Percentiles rank a stretch among this genome's conserved stretches.
Evolutionary conservation across 2,888 invertebrate genomes (phyloP).

Genomic region (Spisula solida): DNA sequence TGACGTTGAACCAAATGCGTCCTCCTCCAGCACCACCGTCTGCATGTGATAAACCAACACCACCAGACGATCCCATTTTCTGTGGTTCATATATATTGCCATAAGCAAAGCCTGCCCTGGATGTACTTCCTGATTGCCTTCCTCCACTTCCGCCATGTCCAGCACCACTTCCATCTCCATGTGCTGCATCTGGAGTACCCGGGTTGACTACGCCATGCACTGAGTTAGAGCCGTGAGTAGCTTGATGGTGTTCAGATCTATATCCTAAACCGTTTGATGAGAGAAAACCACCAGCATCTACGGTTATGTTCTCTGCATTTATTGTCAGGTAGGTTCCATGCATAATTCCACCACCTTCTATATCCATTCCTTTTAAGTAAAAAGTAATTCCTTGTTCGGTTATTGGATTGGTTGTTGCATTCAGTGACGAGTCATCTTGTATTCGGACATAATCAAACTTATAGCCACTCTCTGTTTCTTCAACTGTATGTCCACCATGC

Average conservation of each 20-base stretch:
- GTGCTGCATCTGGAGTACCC: constrained; percentile 65
- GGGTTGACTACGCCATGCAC: constrained; percentile 78
- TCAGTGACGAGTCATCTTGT: constrained; percentile 77
- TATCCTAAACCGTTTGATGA: constrained; percentile 79
- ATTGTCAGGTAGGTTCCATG: constrained; percentile 77
- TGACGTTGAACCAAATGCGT: constrained; percentile 81
- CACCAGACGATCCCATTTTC: constrained; percentile 79
- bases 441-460: constrained; percentile 74
- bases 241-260: constrained; percentile 69
- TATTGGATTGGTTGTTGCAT: constrained; percentile 78
- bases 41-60: constrained; percentile 58
- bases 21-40: constrained; percentile 80
- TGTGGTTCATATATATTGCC: constrained; percentile 80
- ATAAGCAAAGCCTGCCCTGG: constrained; percentile 75
- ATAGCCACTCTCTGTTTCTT: constrained; percentile 72
- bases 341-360: constrained; percentile 81
- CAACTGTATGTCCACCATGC: constrained; percentile 77
- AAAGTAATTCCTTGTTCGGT: constrained; percentile 77
- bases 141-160: constrained; percentile 81
- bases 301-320: constrained; percentile 76
- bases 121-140: constrained; percentile 52
- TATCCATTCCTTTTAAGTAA: constrained; percentile 67
- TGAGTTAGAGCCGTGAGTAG: constrained; percentile 71
- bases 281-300: constrained; percentile 79
- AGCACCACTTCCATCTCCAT: constrained; percentile 72